These are phyloP conservation scores for Donacobius atricapilla DNA, from an alignment of 2,113 vertebrate species.

Conservation along the genomic window DNA sequence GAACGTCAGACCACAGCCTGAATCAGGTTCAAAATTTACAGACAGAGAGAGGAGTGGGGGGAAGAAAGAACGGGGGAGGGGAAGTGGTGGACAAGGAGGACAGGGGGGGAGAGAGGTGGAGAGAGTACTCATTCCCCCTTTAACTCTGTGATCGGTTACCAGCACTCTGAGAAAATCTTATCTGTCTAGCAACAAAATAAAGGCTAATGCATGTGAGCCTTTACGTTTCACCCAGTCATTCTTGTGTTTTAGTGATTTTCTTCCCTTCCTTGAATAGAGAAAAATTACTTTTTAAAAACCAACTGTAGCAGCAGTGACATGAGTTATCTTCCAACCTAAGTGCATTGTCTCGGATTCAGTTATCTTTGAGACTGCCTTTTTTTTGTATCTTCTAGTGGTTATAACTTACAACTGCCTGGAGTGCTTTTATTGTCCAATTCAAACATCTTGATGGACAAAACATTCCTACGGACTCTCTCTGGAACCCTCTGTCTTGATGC, in stretches of 20 bases:
- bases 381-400: constrained; percentile 24
- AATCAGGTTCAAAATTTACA: background rate
- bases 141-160: background rate
- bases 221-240: constrained; percentile 6
- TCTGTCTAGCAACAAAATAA: constrained; percentile 32
- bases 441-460: constrained; percentile 56
- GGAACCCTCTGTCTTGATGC: background rate
- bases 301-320: constrained; percentile 13
- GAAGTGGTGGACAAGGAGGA: background rate
- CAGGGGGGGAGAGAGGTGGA: background rate
- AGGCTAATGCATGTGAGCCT: constrained; percentile 1
- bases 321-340: constrained; percentile 37
- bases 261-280: constrained; percentile 28
- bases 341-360: constrained; percentile 47
- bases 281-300: constrained; percentile 52
- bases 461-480: constrained; percentile 24
- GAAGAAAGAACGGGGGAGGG: background rate
- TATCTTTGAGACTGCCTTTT: constrained; percentile 27
- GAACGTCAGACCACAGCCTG: background rate
- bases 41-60: accelerated
- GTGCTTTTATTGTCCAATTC: constrained; percentile 52
- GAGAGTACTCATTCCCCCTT: background rate
- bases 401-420: constrained; percentile 60
- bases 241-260: constrained; percentile 46
- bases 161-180: background rate